Evolutionary conservation across 2,797 vertebrate genomes (phyloP).

Genomic region (Cirrhinus molitorella): DNA sequence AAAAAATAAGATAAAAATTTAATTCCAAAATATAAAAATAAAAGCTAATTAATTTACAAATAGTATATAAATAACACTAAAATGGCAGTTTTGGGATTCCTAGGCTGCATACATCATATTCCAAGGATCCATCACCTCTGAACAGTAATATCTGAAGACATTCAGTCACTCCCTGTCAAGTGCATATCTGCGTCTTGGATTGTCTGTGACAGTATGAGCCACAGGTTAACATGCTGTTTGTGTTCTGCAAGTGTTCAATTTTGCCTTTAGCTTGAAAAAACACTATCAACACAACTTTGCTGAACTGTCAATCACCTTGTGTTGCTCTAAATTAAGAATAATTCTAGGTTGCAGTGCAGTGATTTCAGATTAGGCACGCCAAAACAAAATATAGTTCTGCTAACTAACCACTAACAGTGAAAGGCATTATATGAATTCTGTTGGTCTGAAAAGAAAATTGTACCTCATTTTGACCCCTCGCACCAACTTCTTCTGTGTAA

Average conservation of each 20-base stretch:
- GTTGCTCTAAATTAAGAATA: constrained; percentile 40
- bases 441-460: background rate
- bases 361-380: background rate
- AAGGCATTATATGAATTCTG: background rate
- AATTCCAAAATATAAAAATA: background rate
- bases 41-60: no score
- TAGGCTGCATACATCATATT: background rate
- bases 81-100: background rate
- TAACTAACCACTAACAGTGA: background rate
- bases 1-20: background rate
- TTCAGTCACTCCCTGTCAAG: constrained; percentile 9
- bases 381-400: constrained; percentile 17
- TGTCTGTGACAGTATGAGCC: background rate
- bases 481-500: constrained; percentile 75
- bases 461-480: constrained; percentile 85
- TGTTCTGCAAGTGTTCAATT: constrained; percentile 4
- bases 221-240: constrained; percentile 11
- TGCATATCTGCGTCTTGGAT: background rate
- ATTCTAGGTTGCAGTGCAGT: background rate
- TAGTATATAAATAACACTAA: background rate
- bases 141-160: background rate
- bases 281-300: constrained; percentile 20
- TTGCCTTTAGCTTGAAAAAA: constrained; percentile 3
- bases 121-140: background rate
- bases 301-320: constrained; percentile 25